These are phyloP conservation scores for Mesocricetus auratus DNA, from an alignment of 2,113 vertebrate genomes.

Conservation along the genomic window DNA sequence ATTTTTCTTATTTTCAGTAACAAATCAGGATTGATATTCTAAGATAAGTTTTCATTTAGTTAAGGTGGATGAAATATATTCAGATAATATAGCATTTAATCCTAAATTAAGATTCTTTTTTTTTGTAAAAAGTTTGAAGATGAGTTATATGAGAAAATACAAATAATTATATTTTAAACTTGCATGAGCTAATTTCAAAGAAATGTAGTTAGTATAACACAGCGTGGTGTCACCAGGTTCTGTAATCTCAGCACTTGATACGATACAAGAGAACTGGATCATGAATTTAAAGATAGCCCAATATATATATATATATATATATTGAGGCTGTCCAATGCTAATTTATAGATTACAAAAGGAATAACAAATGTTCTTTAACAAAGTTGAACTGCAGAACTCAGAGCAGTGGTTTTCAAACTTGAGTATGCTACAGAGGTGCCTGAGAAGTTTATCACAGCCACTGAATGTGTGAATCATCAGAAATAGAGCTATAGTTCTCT, in stretches of 20 bases:
- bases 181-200: background rate
- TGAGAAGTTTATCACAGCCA: background rate
- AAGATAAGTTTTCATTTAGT: conserved; percentile 44
- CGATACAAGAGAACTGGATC: background rate
- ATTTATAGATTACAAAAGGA: background rate
- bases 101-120: background rate
- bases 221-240: background rate
- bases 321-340: background rate
- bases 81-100: background rate
- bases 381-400: background rate
- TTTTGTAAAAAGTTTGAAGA: conserved; percentile 30
- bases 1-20: conserved; percentile 29
- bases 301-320: too few relatives aligned
- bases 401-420: background rate
- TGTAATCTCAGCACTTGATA: background rate
- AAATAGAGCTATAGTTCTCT: background rate
- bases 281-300: background rate
- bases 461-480: background rate
- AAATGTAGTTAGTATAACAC: background rate
- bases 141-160: conserved; percentile 41
- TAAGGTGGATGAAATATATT: background rate
- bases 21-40: conserved; percentile 47
- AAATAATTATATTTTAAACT: conserved; percentile 33
- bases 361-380: background rate
- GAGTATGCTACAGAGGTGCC: background rate